phyloP scores from a whole-genome alignment of 2,797 vertebrate genomes.

The Pseudochromis fuscus region DNA sequence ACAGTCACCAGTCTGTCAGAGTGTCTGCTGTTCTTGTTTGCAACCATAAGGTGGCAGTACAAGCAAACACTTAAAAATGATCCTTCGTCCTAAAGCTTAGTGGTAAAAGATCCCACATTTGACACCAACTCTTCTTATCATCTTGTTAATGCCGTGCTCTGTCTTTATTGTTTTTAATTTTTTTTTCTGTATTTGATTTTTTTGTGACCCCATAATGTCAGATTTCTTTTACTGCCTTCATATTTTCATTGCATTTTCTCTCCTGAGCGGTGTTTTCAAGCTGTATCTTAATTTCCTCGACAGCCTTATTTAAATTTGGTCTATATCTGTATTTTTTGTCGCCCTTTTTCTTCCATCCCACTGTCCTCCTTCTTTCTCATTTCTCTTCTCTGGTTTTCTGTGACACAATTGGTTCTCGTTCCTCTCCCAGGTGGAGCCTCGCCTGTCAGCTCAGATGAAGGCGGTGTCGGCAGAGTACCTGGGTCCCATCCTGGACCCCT shows the following conservation, averaged over 20 bases:
- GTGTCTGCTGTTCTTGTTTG: background rate
- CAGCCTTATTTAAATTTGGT: slow-evolving; percentile 32
- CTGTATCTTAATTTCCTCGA: slow-evolving; percentile 25
- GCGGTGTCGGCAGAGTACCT: slow-evolving; percentile 95
- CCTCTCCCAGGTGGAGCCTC: slow-evolving; percentile 89
- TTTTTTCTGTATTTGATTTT: background rate
- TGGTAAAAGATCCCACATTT: slow-evolving; percentile 7
- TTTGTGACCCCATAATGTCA: background rate
- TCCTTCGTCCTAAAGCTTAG: background rate
- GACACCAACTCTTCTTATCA: slow-evolving; percentile 2
- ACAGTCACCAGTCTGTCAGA: background rate
- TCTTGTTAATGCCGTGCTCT: background rate
- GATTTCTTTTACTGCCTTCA: slow-evolving; percentile 24
- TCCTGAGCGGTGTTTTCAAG: slow-evolving; percentile 15
- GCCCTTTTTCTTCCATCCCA: background rate
- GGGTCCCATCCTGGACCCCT: slow-evolving; percentile 89
- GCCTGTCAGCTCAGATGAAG: slow-evolving; percentile 95
- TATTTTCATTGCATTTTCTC: slow-evolving; percentile 27
- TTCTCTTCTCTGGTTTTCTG: background rate
- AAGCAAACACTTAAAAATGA: slow-evolving; percentile 33
- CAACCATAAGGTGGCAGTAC: slow-evolving; percentile 78
- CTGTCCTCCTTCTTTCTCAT: background rate
- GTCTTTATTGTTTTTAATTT: background rate
- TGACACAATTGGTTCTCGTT: slow-evolving; percentile 22
- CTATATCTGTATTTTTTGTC: slow-evolving; percentile 11